These are phyloP conservation scores for Hippocampus guttulatus DNA, from an alignment of 2,113 vertebrate species.

Conservation along the genomic window DNA sequence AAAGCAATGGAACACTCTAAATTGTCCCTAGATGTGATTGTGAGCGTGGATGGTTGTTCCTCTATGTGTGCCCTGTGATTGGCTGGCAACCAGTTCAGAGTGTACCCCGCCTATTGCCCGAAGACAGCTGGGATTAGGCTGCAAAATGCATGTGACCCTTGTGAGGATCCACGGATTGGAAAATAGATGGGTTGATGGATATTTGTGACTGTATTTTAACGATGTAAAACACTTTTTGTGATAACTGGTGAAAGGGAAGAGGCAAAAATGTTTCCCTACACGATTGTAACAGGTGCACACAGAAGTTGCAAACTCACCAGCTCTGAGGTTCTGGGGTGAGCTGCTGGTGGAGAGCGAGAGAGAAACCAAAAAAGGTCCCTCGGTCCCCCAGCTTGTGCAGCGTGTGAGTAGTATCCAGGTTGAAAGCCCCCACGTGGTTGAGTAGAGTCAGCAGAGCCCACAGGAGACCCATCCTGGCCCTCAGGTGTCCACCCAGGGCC, in stretches of 20 bases:
- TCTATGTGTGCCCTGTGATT: too few relatives aligned
- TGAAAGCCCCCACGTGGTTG: conserved; percentile 69
- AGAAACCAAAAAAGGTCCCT: conserved; percentile 87
- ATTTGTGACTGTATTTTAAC: not conserved
- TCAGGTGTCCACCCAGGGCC: not conserved
- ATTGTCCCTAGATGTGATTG: too few relatives aligned
- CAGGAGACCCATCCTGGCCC: conserved; percentile 44
- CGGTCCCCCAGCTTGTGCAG: conserved; percentile 81
- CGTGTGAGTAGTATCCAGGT: conserved; percentile 81
- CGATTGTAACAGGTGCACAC: not conserved
- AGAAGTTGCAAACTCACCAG: conserved; percentile 80
- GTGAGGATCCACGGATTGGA: too few relatives aligned
- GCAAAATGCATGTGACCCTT: too few relatives aligned
- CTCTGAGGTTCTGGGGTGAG: conserved; percentile 76
- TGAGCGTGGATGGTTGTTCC: too few relatives aligned
- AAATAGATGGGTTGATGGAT: too few relatives aligned
- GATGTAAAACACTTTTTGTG: not conserved
- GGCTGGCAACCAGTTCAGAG: too few relatives aligned
- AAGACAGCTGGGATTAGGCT: too few relatives aligned
- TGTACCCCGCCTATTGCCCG: too few relatives aligned
- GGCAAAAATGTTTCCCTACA: not conserved
- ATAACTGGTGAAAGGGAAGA: not conserved
- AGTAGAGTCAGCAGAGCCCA: conserved; percentile 49
- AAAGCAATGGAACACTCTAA: too few relatives aligned
- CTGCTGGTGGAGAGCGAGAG: conserved; percentile 86